Conservation (phyloP, 2,113 vertebrate genomes). For the Sigmodon hispidus region DNA sequence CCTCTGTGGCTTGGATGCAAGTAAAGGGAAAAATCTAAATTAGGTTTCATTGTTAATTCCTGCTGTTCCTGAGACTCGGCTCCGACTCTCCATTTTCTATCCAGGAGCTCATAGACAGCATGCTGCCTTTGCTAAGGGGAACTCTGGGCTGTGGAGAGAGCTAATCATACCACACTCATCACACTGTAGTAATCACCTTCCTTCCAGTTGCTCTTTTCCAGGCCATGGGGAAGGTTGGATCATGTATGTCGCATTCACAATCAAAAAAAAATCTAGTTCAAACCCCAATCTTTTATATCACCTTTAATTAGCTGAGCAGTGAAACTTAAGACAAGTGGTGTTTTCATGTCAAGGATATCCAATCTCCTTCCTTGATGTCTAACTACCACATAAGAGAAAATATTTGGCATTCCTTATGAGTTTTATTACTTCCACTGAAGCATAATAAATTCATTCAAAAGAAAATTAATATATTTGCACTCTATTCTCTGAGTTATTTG, state of each 20-base stretch:
- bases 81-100: neutral
- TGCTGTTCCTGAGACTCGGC: neutral
- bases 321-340: neutral
- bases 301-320: neutral
- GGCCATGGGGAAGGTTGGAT: neutral
- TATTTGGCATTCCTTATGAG: neutral
- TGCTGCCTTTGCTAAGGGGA: neutral
- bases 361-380: neutral
- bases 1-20: neutral
- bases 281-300: neutral
- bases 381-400: neutral
- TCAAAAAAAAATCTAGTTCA: neutral
- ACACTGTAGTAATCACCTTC: neutral
- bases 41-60: neutral
- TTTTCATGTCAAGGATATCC: neutral
- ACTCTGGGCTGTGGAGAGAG: neutral
- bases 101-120: neutral
- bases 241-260: neutral
- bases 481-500: neutral
- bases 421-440: neutral
- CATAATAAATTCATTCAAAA: neutral
- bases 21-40: neutral
- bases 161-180: neutral
- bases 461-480: neutral
- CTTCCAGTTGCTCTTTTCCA: neutral